Evolutionary conservation across 2,113 vertebrate species (phyloP), one percentile per base, ranked within the genome.

Genomic region (Eulacestoma nigropectus): DNA sequence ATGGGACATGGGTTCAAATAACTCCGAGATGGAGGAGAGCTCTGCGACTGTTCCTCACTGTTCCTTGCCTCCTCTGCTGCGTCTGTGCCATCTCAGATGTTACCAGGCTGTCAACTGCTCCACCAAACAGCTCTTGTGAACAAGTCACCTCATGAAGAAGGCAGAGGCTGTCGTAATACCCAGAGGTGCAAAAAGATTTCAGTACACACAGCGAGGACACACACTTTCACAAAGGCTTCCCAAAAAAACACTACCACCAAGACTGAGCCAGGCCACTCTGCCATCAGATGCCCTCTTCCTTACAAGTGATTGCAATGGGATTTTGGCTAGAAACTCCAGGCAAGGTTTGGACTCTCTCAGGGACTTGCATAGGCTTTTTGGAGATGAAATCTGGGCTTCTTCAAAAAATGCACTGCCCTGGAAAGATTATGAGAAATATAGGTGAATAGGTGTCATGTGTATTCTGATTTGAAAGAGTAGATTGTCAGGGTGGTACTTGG

Each of bases 321-420:
- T 19, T 19, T 41, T 3, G 3, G 56, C 57, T 22, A 62, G 30
- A 63, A 93, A 78, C 7, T 55, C 52, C 68, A 67, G 10, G 25
- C 59, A 78, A 52, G 17, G 21, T 62, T 47, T 70, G 29, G 39
- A 32, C 42, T 50, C 49, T 62, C 46, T 59, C 60, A 20, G 12
- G 30, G 8, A 69, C 16, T 47, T 62, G n/a, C 0, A 0, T 4
- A 69, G n/a, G n/a, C 16, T 73, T 75, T 87, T 26, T 46, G 26
- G 42, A 87, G 44, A 68, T 6, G 1, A 93, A 80, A 73, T 30
- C 33, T 35, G 16, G 53, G 23, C 59, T 79, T 46, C 53, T 76
- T 79, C 7, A 77, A 68, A 89, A 90, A 82, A 67, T 16, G 7
- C 46, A 62, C 6, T 72, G 23, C 27, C 23, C 55, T 65, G 19